Conservation (phyloP, 35 echinoderm and acorn worm genomes). For the Lytechinus variegatus region DNA sequence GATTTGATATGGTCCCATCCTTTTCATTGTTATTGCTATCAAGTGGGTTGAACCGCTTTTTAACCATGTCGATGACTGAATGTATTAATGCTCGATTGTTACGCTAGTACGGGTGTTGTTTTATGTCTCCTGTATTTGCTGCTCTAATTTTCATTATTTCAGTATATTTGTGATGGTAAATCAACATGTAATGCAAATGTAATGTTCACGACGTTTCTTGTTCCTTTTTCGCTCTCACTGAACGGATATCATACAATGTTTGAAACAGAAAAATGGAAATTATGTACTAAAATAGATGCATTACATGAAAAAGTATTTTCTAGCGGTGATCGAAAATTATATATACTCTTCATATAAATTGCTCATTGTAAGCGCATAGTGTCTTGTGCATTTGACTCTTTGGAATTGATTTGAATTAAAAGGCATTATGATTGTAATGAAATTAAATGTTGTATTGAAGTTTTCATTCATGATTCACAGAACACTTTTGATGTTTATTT, state of each 20-base stretch:
- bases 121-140: neutral
- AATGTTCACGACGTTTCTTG: neutral
- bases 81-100: neutral
- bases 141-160: neutral
- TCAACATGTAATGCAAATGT: neutral
- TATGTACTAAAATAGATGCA: neutral
- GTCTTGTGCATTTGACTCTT: neutral
- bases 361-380: conserved; percentile 9
- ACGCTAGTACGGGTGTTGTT: neutral
- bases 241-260: neutral
- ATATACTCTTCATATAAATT: neutral
- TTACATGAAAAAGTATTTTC: neutral
- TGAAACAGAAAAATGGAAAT: neutral
- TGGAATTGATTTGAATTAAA: conserved; percentile 15
- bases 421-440: neutral
- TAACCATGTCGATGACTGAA: neutral
- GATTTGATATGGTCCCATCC: neutral
- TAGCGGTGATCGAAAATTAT: neutral
- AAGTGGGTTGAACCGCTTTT: neutral
- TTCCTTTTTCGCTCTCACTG: neutral
- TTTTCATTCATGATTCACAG: too few species aligned
- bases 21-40: neutral
- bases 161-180: neutral
- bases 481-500: too few species aligned
- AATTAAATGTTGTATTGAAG: neutral